These are phyloP conservation scores for Serranochromis macrocephalus DNA, from an alignment of 2,113 vertebrate genomes.

Conservation along the genomic window DNA sequence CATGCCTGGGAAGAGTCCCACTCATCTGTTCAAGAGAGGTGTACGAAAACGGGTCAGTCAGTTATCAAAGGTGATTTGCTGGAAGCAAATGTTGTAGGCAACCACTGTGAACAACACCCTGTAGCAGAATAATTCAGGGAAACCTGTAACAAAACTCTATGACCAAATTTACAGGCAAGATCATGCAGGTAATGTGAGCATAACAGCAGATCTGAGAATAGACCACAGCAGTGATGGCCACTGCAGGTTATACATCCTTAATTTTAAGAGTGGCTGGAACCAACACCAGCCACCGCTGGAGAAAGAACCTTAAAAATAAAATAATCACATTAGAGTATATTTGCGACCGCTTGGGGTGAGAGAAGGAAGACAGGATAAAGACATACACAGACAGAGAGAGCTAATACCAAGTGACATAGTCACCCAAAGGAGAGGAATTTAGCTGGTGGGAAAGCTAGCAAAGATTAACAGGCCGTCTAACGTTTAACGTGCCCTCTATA, in stretches of 20 bases:
- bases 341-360: neutral
- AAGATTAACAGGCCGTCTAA: accelerated
- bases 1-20: neutral
- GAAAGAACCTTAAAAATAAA: neutral
- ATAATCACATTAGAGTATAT: neutral
- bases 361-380: neutral
- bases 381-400: neutral
- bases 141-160: neutral
- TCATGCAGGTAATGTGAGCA: neutral
- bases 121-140: neutral
- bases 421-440: neutral
- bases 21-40: neutral
- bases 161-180: neutral
- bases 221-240: neutral
- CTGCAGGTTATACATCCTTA: neutral
- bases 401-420: neutral
- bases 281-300: neutral
- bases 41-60: neutral
- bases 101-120: neutral
- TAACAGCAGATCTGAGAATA: neutral
- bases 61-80: neutral
- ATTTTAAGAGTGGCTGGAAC: neutral
- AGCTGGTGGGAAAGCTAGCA: neutral
- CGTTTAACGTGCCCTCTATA: neutral
- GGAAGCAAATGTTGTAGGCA: neutral